These are phyloP conservation scores for Archocentrus centrarchus DNA, from an alignment of 2,113 vertebrate genomes.

Conservation along the genomic window DNA sequence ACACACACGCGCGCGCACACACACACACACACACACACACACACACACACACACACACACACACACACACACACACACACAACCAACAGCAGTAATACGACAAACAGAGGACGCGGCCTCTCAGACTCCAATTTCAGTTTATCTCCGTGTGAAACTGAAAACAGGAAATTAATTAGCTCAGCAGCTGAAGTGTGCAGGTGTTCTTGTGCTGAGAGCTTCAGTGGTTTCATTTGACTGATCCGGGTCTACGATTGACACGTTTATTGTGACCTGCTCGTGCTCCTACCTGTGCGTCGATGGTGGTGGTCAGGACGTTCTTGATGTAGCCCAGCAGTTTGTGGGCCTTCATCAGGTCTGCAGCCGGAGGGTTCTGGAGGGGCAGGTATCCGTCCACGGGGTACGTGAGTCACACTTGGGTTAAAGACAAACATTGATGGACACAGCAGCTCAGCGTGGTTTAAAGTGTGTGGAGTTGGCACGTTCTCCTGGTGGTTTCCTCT, in stretches of 20 bases:
- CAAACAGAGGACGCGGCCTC: neutral
- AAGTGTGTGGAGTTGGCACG: too few species aligned
- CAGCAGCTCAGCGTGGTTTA: neutral
- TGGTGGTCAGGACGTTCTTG: constrained; percentile 86
- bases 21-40: neutral
- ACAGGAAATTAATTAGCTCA: neutral
- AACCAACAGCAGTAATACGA: neutral
- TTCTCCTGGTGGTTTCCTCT: too few species aligned
- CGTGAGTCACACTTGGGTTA: constrained; percentile 81
- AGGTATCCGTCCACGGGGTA: constrained; percentile 93
- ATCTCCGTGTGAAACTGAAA: neutral
- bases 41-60: too few species aligned
- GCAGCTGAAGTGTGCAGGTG: too few species aligned
- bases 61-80: neutral
- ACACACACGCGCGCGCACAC: too few species aligned
- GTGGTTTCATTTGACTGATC: too few species aligned
- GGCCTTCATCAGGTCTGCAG: constrained; percentile 86
- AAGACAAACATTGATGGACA: constrained; percentile 57
- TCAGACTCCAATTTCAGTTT: neutral
- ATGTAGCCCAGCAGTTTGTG: constrained; percentile 90
- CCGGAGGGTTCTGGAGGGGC: constrained; percentile 92
- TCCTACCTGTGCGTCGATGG: constrained; percentile 83
- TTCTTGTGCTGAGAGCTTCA: too few species aligned
- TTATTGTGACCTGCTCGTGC: neutral
- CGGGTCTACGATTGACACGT: too few species aligned